phyloP scores from a whole-genome alignment of 2,888 invertebrate genomes.

The Scaptomyza polygonia region DNA sequence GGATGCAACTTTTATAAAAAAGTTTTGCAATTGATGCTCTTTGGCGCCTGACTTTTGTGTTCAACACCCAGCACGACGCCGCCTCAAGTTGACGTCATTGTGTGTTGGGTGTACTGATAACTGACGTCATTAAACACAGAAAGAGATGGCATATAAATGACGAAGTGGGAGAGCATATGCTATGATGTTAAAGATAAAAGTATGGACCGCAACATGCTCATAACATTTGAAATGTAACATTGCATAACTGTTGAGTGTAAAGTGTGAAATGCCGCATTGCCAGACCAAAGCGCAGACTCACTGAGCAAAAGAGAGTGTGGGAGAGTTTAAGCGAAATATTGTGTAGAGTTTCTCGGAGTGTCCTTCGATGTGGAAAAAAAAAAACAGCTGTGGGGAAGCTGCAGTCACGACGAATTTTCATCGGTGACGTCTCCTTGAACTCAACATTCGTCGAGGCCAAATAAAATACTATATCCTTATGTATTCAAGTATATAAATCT shows the following conservation, averaged over 20 bases:
- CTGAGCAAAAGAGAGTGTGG: constrained; percentile 7
- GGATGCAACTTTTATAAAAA: not conserved
- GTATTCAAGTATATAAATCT: not conserved
- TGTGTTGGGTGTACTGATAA: constrained; percentile 41
- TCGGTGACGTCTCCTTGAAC: constrained; percentile 78
- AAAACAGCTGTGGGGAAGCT: constrained; percentile 69
- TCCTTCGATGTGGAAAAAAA: constrained; percentile 54
- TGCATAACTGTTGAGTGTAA: constrained; percentile 70
- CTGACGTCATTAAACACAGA: constrained; percentile 63
- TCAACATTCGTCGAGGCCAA: constrained; percentile 78
- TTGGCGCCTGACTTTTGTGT: not conserved
- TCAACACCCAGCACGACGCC: constrained; percentile 10
- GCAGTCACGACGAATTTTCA: constrained; percentile 47
- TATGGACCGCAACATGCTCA: constrained; percentile 18
- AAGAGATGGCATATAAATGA: not conserved
- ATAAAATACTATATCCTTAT: not conserved
- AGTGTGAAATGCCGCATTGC: constrained; percentile 43
- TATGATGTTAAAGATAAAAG: constrained; percentile 17
- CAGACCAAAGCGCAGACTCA: constrained; percentile 45
- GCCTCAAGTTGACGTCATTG: constrained; percentile 58
- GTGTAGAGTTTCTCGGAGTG: constrained; percentile 46
- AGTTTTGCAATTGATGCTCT: constrained; percentile 22
- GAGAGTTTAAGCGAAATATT: not conserved
- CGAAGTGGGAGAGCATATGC: constrained; percentile 12
- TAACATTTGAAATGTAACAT: constrained; percentile 43